phyloP scores from a whole-genome alignment of 2,797 vertebrate species.

The Melanotaenia nigrans region DNA sequence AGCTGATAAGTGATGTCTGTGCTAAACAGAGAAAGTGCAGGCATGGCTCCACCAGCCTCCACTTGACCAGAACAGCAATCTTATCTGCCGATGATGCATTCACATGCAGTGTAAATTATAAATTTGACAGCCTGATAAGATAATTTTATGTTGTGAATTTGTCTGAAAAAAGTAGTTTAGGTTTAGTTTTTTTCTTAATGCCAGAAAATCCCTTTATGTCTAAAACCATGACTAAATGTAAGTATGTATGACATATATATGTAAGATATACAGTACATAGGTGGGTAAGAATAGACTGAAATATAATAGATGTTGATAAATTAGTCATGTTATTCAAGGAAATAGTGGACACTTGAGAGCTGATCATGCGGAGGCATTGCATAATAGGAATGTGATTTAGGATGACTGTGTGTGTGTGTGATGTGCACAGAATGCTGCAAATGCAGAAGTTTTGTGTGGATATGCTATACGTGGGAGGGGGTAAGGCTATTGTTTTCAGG shows the following conservation, averaged over 20 bases:
- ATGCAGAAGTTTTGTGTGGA: neutral
- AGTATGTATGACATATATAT: too few species aligned
- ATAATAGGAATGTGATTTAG: neutral
- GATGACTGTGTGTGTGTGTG: neutral
- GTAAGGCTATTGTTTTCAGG: constrained; percentile 63
- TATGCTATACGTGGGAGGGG: constrained; percentile 10
- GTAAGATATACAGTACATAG: too few species aligned
- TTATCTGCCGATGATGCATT: constrained; percentile 40
- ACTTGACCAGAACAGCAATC: constrained; percentile 21
- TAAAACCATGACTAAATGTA: too few species aligned
- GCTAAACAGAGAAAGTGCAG: constrained; percentile 14
- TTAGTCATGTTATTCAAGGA: neutral
- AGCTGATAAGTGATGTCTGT: constrained; percentile 36
- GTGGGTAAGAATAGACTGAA: too few species aligned
- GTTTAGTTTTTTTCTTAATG: too few species aligned
- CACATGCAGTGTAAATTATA: constrained; percentile 9
- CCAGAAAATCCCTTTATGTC: too few species aligned
- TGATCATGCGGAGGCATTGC: neutral
- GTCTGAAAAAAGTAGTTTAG: too few species aligned
- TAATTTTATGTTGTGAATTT: too few species aligned
- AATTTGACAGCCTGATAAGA: neutral
- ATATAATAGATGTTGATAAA: neutral
- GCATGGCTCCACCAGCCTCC: constrained; percentile 23
- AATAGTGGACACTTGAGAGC: neutral
- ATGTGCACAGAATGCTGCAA: neutral